phyloP scores from a whole-genome alignment of 1,140 invertebrate genomes.

The Zaprionus capensis region DNA sequence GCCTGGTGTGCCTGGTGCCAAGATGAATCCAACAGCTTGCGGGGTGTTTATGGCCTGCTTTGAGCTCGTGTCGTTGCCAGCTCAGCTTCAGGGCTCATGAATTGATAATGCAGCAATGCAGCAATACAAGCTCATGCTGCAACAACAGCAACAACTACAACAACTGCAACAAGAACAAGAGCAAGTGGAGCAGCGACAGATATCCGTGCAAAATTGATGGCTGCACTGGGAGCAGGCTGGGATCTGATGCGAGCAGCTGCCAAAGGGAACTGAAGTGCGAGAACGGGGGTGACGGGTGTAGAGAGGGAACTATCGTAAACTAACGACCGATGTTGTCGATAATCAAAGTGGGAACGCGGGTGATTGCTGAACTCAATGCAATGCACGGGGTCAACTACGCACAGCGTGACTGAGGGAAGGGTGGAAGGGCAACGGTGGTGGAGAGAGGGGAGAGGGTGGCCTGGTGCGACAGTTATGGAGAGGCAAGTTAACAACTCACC shows the following conservation, averaged over 20 bases:
- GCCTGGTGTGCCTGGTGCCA: conserved; percentile 14
- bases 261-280: background rate
- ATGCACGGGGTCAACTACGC: conserved; percentile 23
- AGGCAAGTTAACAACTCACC: background rate
- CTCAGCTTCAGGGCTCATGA: conserved; percentile 61
- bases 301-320: background rate
- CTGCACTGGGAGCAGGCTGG: conserved; percentile 29
- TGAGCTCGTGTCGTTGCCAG: conserved; percentile 41
- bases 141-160: conserved; percentile 31
- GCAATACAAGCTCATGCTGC: conserved; percentile 32
- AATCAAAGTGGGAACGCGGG: conserved; percentile 12
- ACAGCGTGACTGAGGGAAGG: conserved; percentile 13
- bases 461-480: background rate
- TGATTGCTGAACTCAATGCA: conserved; percentile 12
- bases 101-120: conserved; percentile 78
- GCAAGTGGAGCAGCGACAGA: conserved; percentile 30
- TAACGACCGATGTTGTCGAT: background rate
- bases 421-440: too few species aligned
- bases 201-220: conserved; percentile 70
- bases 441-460: background rate
- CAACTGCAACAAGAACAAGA: background rate
- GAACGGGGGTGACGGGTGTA: background rate
- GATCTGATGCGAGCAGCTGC: background rate
- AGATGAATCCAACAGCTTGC: conserved; percentile 59
- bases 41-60: conserved; percentile 67